Evolutionary conservation across 2,797 vertebrate species (phyloP).

Genomic region (Smutsia gigantea): DNA sequence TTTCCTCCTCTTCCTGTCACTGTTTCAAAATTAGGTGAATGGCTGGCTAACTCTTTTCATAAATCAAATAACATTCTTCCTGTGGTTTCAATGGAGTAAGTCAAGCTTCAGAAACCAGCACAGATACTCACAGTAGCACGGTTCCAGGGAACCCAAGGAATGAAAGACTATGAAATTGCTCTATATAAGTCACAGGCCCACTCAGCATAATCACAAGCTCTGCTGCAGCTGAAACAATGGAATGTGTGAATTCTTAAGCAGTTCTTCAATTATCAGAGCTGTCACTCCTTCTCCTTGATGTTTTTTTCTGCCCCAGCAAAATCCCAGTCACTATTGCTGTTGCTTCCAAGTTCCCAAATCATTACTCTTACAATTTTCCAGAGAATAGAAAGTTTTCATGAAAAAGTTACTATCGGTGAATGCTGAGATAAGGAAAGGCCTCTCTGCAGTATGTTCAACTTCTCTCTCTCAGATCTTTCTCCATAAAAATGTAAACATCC

Average conservation of each 20-base stretch:
- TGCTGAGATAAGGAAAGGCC: background rate
- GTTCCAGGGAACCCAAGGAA: conserved; percentile 43
- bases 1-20: conserved; percentile 73
- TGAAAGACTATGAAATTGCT: conserved; percentile 71
- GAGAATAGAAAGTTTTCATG: conserved; percentile 37
- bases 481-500: conserved; percentile 26
- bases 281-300: conserved; percentile 1
- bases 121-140: conserved; percentile 61
- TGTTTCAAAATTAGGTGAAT: conserved; percentile 79
- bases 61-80: conserved; percentile 78
- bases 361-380: conserved; percentile 27
- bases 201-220: conserved; percentile 63
- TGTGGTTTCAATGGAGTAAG: conserved; percentile 73
- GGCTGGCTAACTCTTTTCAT: conserved; percentile 79
- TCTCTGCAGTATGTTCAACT: background rate
- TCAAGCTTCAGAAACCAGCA: conserved; percentile 74
- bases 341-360: conserved; percentile 41
- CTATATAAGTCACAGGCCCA: conserved; percentile 63
- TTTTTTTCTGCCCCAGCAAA: conserved; percentile 58
- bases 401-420: background rate
- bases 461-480: background rate
- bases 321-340: conserved; percentile 27
- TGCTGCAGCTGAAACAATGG: conserved; percentile 67
- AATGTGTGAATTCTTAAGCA: conserved; percentile 70
- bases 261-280: conserved; percentile 65